Evolutionary conservation across 2,113 vertebrate genomes (phyloP).

Genomic region (Perccottus glenii): DNA sequence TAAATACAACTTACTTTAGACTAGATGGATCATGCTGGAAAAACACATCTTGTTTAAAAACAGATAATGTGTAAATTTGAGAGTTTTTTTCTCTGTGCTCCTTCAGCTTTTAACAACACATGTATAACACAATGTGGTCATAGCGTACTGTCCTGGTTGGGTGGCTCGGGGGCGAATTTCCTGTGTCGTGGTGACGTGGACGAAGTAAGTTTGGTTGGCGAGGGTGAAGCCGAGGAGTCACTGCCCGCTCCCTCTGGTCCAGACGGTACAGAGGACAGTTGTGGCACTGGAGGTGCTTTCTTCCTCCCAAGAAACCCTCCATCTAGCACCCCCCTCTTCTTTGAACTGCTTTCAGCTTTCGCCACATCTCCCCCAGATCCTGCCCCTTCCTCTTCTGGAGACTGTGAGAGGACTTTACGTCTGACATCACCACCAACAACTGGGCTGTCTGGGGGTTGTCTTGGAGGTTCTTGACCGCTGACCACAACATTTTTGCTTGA

Average conservation of each 20-base stretch:
- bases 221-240: slow-evolving; percentile 90
- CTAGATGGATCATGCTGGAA: background rate
- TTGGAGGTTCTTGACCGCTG: slow-evolving; percentile 67
- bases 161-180: slow-evolving; percentile 79
- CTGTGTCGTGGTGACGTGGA: slow-evolving; percentile 89
- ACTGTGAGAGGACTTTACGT: slow-evolving; percentile 75
- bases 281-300: slow-evolving; percentile 82
- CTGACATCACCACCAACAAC: slow-evolving; percentile 75
- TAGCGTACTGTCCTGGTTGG: slow-evolving; percentile 86
- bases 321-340: slow-evolving; percentile 86
- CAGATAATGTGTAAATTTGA: background rate
- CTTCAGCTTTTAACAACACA: background rate
- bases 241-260: slow-evolving; percentile 86
- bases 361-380: slow-evolving; percentile 50
- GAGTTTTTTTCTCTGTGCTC: background rate
- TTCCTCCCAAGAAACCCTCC: slow-evolving; percentile 88
- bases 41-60: background rate
- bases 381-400: slow-evolving; percentile 78
- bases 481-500: slow-evolving; percentile 8
- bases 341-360: slow-evolving; percentile 76
- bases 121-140: slow-evolving; percentile 47
- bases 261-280: slow-evolving; percentile 80
- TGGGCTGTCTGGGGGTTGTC: slow-evolving; percentile 75
- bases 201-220: slow-evolving; percentile 85
- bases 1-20: background rate